phyloP scores from a whole-genome alignment of 2,113 vertebrate genomes.

The Oplegnathus fasciatus region DNA sequence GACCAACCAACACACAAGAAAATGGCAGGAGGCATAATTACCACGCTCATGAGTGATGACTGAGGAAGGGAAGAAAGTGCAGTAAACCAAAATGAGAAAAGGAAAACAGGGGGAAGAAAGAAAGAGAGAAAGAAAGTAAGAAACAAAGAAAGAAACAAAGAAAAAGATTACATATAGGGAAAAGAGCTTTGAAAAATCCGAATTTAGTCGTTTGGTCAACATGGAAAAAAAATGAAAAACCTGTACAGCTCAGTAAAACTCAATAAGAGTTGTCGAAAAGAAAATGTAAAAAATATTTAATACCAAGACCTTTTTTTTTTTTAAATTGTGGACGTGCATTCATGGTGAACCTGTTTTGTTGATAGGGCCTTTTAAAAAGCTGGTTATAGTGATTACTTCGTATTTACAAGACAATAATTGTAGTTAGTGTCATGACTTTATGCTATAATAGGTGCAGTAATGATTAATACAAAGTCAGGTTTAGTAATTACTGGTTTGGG shows the following conservation, averaged over 20 bases:
- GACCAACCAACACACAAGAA: slow-evolving; percentile 79
- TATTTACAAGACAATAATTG: slow-evolving; percentile 5
- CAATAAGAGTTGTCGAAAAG: background rate
- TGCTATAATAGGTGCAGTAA: background rate
- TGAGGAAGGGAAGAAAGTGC: slow-evolving; percentile 90
- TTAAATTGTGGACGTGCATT: background rate
- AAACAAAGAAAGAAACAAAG: slow-evolving; percentile 83
- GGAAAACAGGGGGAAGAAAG: slow-evolving; percentile 77
- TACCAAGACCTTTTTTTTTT: background rate
- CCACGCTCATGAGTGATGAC: slow-evolving; percentile 96
- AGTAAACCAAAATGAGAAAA: slow-evolving; percentile 88
- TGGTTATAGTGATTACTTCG: background rate
- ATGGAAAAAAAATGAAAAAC: slow-evolving; percentile 35
- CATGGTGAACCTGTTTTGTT: background rate
- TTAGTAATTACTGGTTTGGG: background rate
- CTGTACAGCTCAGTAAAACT: slow-evolving; percentile 8
- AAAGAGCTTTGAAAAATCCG: slow-evolving; percentile 52
- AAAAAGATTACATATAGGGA: slow-evolving; percentile 85
- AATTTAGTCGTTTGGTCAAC: slow-evolving; percentile 55
- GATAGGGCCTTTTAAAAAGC: background rate
- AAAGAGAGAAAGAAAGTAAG: slow-evolving; percentile 83
- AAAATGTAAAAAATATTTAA: background rate
- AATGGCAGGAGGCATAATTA: slow-evolving; percentile 93
- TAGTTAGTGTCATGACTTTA: background rate
- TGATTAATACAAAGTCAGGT: background rate